These are phyloP conservation scores for Ceratotherium simum DNA, from an alignment of 2,113 vertebrate species.

Conservation along the genomic window DNA sequence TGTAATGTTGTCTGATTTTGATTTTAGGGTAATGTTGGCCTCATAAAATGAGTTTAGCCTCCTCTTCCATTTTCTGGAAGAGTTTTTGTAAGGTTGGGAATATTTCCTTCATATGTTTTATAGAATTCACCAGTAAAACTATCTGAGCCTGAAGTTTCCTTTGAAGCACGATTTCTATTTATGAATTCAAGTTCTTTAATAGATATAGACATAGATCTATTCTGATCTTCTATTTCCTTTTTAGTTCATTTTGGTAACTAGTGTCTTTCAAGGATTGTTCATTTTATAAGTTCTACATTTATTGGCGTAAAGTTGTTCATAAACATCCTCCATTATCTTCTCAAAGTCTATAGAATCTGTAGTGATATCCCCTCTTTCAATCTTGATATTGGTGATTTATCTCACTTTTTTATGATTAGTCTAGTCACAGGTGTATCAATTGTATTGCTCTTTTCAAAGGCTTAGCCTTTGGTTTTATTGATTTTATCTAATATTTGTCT, in stretches of 20 bases:
- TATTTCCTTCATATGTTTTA: conserved; percentile 9
- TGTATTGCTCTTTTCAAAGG: conserved; percentile 19
- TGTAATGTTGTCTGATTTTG: neutral
- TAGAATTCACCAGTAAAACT: neutral
- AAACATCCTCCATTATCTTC: neutral
- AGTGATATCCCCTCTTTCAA: neutral
- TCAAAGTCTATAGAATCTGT: neutral
- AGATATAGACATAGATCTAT: neutral
- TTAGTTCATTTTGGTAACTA: conserved; percentile 25
- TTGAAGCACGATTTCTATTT: conserved; percentile 24
- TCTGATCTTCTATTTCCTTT: neutral
- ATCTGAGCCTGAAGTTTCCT: neutral
- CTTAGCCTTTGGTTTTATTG: neutral
- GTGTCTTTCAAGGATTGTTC: neutral
- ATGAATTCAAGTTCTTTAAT: conserved; percentile 33
- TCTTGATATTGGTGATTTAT: neutral
- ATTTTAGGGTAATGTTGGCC: neutral
- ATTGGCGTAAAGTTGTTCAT: neutral
- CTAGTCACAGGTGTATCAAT: neutral
- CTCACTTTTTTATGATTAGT: neutral
- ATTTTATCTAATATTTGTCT: neutral
- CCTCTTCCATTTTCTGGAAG: neutral
- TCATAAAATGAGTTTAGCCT: neutral
- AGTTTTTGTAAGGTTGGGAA: neutral
- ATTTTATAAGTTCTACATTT: neutral